Evolutionary conservation across 2,797 vertebrate species (phyloP).

Genomic region (Salmo trutta): DNA sequence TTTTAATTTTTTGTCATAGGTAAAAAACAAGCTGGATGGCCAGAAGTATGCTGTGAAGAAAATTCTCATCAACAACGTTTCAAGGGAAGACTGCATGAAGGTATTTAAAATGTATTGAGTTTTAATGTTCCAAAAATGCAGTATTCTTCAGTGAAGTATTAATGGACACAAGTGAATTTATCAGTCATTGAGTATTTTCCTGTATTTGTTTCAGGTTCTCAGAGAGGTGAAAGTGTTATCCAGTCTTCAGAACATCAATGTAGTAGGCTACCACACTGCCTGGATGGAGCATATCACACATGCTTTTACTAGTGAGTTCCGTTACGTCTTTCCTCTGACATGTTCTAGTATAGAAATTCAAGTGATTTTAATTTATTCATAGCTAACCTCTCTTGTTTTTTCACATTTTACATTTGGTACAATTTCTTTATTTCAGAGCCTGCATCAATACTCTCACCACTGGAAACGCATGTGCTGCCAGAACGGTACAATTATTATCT

Average conservation of each 20-base stretch:
- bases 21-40: constrained; percentile 93
- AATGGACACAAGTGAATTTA: no score
- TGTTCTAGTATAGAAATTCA: neutral
- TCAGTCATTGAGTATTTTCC: neutral
- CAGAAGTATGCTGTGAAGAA: constrained; percentile 96
- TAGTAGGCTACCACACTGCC: constrained; percentile 96
- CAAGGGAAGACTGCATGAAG: constrained; percentile 92
- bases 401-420: neutral
- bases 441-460: constrained; percentile 70
- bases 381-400: neutral
- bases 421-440: constrained; percentile 53
- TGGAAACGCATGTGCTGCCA: constrained; percentile 69
- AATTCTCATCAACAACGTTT: constrained; percentile 92
- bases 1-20: constrained; percentile 66
- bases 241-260: constrained; percentile 87
- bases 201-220: constrained; percentile 79
- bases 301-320: constrained; percentile 51
- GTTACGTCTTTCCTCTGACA: neutral
- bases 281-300: constrained; percentile 96
- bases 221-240: constrained; percentile 95
- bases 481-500: constrained; percentile 47
- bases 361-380: neutral
- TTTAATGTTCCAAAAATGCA: no score
- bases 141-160: no score
- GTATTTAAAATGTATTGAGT: constrained; percentile 60